Base-by-base conservation (phyloP, 2,113 vertebrate species). In the Crypturellus undulatus region DNA sequence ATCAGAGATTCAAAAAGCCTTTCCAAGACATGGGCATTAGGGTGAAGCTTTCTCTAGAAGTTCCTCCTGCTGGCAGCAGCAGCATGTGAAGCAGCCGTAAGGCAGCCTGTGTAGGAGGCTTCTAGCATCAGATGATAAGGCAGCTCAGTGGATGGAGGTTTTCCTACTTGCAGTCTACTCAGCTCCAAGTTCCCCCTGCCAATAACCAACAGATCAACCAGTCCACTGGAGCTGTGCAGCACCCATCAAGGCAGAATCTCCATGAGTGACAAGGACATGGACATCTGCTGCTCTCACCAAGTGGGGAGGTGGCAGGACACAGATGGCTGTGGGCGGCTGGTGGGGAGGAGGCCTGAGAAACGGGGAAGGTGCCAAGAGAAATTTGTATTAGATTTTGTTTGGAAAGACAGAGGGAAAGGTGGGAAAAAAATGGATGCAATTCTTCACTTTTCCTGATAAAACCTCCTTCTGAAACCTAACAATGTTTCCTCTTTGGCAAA, bases 151-250 rank as follows among this genome's bases (percentile, higher is more conserved):
- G 59, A 93, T 19, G 69, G 90, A 92, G 87, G 36, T 63, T 92
- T 28, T 28, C 90, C 59, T 62, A 13, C 89, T 91, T 84, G 77
- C 65, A 94, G 90, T 83, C 72, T 76, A 40, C 80, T 95, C 80
- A 77, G 73, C 54, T 90, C 73, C 0, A 0, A 75, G 73, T 42
- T 92, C 54, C 70, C 36, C 32, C 49, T 92, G 92, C 93, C 93
- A 94, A 88, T 87, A 94, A 67, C 70, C 87, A 87, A 93, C 95
- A 79, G 78, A 92, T 91, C 91, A 89, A 82, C 54, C 42, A 78
- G 68, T 84, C 87, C 86, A 20, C 40, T 69, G 77, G 88, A 90
- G 88, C 52, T 84, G n/a, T 28, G 67, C 86, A 85, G 64, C 56
- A 91, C 56, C 45, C 91, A 71, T 82, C 89, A 77, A 97, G 79